phyloP scores from a whole-genome alignment of 2,888 invertebrate species.

The Iselma pallidipennis region DNA sequence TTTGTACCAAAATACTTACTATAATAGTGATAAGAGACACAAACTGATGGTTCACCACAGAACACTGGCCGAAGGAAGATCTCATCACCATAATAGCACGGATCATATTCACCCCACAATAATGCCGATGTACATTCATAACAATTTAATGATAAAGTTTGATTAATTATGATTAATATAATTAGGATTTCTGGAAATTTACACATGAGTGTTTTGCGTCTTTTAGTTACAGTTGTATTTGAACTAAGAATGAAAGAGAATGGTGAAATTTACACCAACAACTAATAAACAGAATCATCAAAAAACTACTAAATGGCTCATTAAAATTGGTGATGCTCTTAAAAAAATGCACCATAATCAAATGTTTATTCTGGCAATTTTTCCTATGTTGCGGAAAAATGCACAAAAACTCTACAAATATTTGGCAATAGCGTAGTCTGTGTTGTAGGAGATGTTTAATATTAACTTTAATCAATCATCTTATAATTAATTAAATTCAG shows the following conservation, averaged over 20 bases:
- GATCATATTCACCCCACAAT: constrained; percentile 32
- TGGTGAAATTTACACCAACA: no score
- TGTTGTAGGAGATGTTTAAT: no score
- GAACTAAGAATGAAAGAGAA: background rate
- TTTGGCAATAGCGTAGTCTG: no score
- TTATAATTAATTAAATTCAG: no score
- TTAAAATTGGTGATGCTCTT: background rate
- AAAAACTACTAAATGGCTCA: background rate
- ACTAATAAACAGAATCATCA: background rate
- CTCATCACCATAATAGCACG: constrained; percentile 40
- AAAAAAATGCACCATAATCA: no score
- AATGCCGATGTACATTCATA: constrained; percentile 42
- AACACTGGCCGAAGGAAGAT: constrained; percentile 36
- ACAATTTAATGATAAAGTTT: constrained; percentile 12
- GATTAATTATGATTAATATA: background rate
- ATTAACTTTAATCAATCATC: no score
- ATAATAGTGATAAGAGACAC: constrained; percentile 43
- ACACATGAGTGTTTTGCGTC: background rate
- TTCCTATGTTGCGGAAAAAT: no score
- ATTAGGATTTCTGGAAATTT: background rate
- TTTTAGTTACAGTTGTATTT: background rate
- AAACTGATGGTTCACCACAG: constrained; percentile 45
- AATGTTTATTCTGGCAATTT: no score
- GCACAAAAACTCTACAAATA: no score
- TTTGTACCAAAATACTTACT: constrained; percentile 31